Evolutionary conservation across 2,113 vertebrate genomes (phyloP).

Genomic region (Sitta europaea): DNA sequence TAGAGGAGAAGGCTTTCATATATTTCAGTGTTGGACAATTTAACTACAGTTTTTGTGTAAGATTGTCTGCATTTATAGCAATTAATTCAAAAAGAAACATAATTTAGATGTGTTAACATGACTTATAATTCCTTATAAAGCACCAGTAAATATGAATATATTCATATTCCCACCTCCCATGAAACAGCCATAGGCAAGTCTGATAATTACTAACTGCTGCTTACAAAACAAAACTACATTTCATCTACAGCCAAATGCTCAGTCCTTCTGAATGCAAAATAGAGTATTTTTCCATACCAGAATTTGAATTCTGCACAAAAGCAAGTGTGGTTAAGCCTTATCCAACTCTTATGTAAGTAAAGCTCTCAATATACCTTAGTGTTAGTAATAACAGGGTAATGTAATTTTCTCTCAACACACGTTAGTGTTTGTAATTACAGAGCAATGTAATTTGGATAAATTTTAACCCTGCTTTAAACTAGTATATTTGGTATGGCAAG

Average conservation of each 20-base stretch:
- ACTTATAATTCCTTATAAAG: background rate
- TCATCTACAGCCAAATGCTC: conserved; percentile 14
- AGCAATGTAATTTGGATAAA: background rate
- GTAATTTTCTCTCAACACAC: background rate
- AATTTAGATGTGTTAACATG: background rate
- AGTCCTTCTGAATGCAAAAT: background rate
- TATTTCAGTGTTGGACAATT: background rate
- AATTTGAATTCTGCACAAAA: conserved; percentile 6
- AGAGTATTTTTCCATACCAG: background rate
- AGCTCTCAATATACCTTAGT: background rate
- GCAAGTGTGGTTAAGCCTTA: background rate
- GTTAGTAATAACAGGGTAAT: background rate
- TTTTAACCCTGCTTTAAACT: conserved; percentile 2
- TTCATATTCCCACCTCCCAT: background rate
- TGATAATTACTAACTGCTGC: conserved; percentile 21
- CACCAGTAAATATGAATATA: background rate
- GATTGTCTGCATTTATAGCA: background rate
- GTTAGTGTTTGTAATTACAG: background rate
- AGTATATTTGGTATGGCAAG: background rate
- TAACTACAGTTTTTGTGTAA: background rate
- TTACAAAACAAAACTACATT: conserved; percentile 12
- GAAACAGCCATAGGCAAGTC: background rate
- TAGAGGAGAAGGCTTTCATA: background rate
- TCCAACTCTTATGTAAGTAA: background rate
- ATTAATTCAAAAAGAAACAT: background rate